Percentiles rank a stretch among this genome's conserved stretches.
Evolutionary conservation across 2,888 invertebrate genomes (phyloP).

Genomic region (Lathronympha strigana): DNA sequence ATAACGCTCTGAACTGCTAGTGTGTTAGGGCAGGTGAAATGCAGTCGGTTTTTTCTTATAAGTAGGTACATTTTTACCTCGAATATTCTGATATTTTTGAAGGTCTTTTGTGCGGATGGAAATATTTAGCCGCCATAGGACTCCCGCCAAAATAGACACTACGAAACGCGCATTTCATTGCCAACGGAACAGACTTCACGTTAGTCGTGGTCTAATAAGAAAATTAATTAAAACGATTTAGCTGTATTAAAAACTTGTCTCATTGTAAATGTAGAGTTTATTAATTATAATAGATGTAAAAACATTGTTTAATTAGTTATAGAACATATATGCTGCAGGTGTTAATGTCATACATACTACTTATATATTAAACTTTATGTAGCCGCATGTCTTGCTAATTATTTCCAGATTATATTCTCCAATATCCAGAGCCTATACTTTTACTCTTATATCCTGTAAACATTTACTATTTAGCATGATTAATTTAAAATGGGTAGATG

Average conservation of each 20-base stretch:
- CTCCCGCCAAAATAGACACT: slow-evolving; percentile 9
- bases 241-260: neutral
- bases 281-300: slow-evolving; percentile 22
- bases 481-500: too few species aligned
- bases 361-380: slow-evolving; percentile 31
- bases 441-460: neutral
- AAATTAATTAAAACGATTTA: neutral
- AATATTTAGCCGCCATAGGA: neutral
- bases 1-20: too few species aligned
- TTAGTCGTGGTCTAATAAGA: neutral
- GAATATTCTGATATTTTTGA: neutral
- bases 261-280: slow-evolving; percentile 16
- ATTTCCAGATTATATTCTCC: slow-evolving; percentile 21
- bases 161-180: neutral
- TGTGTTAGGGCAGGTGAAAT: too few species aligned
- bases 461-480: neutral
- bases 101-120: neutral
- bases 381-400: slow-evolving; percentile 15
- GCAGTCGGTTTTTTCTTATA: too few species aligned
- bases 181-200: neutral
- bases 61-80: too few species aligned
- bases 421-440: slow-evolving; percentile 2
- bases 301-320: slow-evolving; percentile 27
- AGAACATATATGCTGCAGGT: slow-evolving; percentile 15
- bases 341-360: slow-evolving; percentile 21